These are phyloP conservation scores for Capitella teleta DNA, from an alignment of 1,140 invertebrate genomes.

Conservation along the genomic window DNA sequence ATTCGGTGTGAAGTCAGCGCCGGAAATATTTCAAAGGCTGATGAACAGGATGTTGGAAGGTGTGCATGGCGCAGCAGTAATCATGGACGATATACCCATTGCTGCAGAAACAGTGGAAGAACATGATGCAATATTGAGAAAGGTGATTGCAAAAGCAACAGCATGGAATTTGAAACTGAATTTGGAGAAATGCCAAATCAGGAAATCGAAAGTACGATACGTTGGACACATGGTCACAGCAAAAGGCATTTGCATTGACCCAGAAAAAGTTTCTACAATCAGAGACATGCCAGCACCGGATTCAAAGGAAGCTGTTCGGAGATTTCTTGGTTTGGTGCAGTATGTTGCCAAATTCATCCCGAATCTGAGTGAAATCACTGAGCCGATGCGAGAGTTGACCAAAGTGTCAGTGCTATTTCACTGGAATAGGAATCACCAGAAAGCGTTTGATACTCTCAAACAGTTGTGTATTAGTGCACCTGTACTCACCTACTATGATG, in stretches of 20 bases:
- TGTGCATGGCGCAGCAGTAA: slow-evolving; percentile 28
- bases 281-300: slow-evolving; percentile 16
- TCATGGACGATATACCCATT: slow-evolving; percentile 36
- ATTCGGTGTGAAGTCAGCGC: slow-evolving; percentile 13
- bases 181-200: slow-evolving; percentile 21
- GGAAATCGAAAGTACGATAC: background rate
- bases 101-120: slow-evolving; percentile 18
- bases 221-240: slow-evolving; percentile 15
- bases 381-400: background rate
- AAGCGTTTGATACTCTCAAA: too few species aligned
- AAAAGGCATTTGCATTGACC: slow-evolving; percentile 20
- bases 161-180: slow-evolving; percentile 36
- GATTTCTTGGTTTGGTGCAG: slow-evolving; percentile 23
- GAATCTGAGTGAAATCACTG: slow-evolving; percentile 20
- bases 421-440: too few species aligned
- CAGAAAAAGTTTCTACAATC: slow-evolving; percentile 24
- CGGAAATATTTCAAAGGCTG: slow-evolving; percentile 30
- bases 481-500: too few species aligned
- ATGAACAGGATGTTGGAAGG: slow-evolving; percentile 24
- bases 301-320: background rate
- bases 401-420: background rate
- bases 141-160: slow-evolving; percentile 27
- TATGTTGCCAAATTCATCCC: slow-evolving; percentile 31
- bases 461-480: too few species aligned
- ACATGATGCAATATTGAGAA: slow-evolving; percentile 26